Percentiles rank a stretch among this genome's conserved stretches.
Evolutionary conservation across 2,113 vertebrate genomes (phyloP).

Genomic region (Sinocyclocheilus maitianheensis): DNA sequence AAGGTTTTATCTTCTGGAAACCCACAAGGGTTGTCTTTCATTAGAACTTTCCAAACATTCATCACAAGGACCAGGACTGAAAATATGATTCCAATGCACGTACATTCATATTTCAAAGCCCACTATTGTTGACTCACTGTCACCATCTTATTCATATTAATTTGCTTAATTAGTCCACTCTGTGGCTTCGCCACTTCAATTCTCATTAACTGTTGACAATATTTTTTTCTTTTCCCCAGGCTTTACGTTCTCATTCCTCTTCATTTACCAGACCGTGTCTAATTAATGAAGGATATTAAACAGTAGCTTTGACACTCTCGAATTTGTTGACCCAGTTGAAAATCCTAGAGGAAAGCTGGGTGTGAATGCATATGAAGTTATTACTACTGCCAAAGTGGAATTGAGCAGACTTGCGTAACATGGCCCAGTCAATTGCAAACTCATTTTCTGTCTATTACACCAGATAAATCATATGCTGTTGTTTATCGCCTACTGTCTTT

Average conservation of each 20-base stretch:
- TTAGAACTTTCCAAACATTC: neutral
- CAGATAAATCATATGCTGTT: neutral
- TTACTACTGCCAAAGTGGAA: neutral
- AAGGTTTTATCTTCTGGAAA: neutral
- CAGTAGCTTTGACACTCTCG: neutral
- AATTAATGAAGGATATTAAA: conserved; percentile 4
- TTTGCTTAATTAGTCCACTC: conserved; percentile 37
- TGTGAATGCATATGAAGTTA: neutral
- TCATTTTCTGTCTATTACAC: neutral
- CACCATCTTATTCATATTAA: conserved; percentile 17
- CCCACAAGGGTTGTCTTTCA: neutral
- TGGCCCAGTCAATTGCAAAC: neutral
- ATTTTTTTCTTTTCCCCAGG: neutral
- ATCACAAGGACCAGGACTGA: neutral
- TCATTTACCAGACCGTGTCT: neutral
- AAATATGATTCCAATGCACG: neutral
- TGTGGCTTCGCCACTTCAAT: conserved; percentile 43
- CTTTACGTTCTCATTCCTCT: neutral
- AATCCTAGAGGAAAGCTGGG: neutral
- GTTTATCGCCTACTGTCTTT: neutral
- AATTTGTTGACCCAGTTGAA: neutral
- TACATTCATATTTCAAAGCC: conserved; percentile 7
- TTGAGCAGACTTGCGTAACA: neutral
- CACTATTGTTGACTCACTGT: neutral
- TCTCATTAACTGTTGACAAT: conserved; percentile 49